Evolutionary conservation across 2,797 vertebrate genomes (phyloP).

Genomic region (Peromyscus melanophrys): DNA sequence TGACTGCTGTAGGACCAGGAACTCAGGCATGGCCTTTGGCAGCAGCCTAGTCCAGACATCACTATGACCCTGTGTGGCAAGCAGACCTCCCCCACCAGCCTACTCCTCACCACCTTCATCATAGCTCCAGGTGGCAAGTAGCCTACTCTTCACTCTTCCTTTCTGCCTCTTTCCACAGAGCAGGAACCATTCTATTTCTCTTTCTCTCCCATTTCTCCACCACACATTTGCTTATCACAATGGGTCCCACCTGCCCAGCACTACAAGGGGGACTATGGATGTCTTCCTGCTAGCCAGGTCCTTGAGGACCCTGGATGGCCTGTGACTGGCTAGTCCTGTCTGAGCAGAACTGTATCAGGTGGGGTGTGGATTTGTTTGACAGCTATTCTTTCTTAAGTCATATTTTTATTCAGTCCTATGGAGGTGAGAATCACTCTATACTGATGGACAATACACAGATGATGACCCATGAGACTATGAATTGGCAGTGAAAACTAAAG

Average conservation of each 20-base stretch:
- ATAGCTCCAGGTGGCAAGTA: too few relatives aligned
- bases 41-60: background rate
- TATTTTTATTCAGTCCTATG: background rate
- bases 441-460: background rate
- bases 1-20: background rate
- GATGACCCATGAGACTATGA: conserved; percentile 21
- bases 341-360: background rate
- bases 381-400: background rate
- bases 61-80: background rate
- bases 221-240: background rate
- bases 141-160: background rate
- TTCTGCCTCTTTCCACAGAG: background rate
- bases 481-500: background rate
- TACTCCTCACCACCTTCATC: background rate
- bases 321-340: background rate
- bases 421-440: background rate
- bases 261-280: background rate
- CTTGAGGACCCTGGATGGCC: background rate
- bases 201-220: background rate
- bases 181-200: background rate
- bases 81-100: background rate
- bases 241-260: background rate
- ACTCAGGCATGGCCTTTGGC: background rate
- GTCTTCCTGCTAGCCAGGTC: background rate
- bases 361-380: background rate